Base-by-base conservation (phyloP, 1,140 invertebrate genomes). In the Temnothorax nylanderi region DNA sequence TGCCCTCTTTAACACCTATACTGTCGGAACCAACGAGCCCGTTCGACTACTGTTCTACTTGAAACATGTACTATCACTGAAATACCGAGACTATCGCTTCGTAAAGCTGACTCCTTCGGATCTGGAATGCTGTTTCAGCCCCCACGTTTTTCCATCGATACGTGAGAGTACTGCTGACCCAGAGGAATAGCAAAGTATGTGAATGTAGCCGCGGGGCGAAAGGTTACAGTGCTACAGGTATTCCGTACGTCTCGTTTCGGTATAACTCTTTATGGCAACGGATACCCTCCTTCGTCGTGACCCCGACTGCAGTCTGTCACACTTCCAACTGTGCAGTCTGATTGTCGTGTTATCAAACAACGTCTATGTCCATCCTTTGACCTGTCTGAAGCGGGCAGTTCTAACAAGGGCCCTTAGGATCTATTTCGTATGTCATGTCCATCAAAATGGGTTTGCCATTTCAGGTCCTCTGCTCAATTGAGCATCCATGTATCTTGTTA, bases 151-250 rank as follows among this genome's bases (percentile, higher is more conserved):
- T 56, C 75, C 0, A 47, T 44, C 7, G 16, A 16, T 51, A 74
- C 65, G 80, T 72, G 80, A 88, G 5, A 41, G 54, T 26, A 47
- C 54, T 47, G 18, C 16, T 56, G 69, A 84, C 41, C 72, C 69
- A 49, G 32, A 32, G 44, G 2, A 8, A 54, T 16, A n/a, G 32
- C 21, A 13, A 60, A 41, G 54, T 32, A 72, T 49, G 26, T 26
- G 47, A 62, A 74, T 47, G 65, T 51, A n/a, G n/a, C 10, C 13
- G 44, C 13, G 11, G 34, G 16, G 51, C 21, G 4, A 77, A 76
- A 69, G 80, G 26, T 78, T 85, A 74, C 11, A 51, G 60, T 58
- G 88, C 82, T 80, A 89, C 88, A 89, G 88, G 88, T 89, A 76
- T 77, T 77, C n/a, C 26, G 41, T 81, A 80, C 26, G n/a, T 34